Evolutionary conservation across 2,113 vertebrate species (phyloP), one percentile per base, ranked within the genome.

Genomic region (Copsychus sechellarum): DNA sequence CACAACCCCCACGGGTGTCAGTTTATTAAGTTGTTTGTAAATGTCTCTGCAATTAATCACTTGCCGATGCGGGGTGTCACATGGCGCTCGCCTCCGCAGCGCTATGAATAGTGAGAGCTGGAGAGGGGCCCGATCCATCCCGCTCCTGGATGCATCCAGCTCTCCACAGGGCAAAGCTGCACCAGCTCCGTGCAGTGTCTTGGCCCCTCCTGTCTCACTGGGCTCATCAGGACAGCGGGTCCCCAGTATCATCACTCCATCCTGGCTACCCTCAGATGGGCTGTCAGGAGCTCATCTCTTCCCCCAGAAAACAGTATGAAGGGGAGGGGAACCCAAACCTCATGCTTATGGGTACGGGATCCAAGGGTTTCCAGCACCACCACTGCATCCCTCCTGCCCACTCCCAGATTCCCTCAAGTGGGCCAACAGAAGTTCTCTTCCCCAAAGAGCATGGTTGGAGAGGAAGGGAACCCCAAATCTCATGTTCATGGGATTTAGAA

Each of bases 31-130:
- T 40, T 79, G 85, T 82, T 91, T 86, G 92, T 64, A 81, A 92
- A 88, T 81, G 90, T 56, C 90, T 73, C 50, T 8, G 50, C 83
- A 48, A 69, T 92, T 92, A 90, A 92, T 95, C 90, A 85, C 79
- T 69, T 11, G 36, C 31, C 34, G 6, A 72, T 54, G 79, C 58
- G 16, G 53, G 34, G 83, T 72, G 33, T 90, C 90, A 81, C 82
- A 50, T 50, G 79, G 83, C 1, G 2, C 67, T 73, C 89, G 60
- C 94, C 95, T 50, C 92, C 69, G 4, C 92, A n/a, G 43, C 18
- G 17, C 64, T 94, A 78, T 47, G 22, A 69, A 91, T 65, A 81
- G 92, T 5, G 16, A 28, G 72, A 76, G 62, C 67, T 76, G 82
- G 20, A 92, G 78, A 78, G n/a, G 25, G 79, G 76, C 60, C 31